Conservation (phyloP, 1,140 invertebrate species). For the Aplysia californica region DNA sequence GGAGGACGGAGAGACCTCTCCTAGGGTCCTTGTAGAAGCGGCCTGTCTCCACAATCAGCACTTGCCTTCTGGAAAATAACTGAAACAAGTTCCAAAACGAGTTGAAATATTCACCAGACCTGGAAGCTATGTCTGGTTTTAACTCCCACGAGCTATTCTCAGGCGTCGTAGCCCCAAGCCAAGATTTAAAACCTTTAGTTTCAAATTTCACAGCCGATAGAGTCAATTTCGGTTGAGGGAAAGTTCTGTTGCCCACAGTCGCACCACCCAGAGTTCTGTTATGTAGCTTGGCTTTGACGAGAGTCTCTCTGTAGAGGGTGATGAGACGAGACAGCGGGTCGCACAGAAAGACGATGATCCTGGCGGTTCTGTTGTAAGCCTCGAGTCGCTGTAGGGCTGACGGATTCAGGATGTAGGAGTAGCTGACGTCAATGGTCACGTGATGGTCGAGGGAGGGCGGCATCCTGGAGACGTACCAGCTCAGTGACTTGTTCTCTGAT, state of each 20-base stretch:
- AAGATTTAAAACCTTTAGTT: background rate
- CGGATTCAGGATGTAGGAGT: conserved; percentile 1
- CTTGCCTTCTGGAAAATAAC: background rate
- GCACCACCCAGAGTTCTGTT: too few relatives aligned
- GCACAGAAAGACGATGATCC: conserved; percentile 3
- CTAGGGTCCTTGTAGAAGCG: background rate
- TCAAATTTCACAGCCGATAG: background rate
- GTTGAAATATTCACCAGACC: conserved; percentile 5
- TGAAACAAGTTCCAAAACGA: background rate
- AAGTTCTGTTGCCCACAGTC: background rate
- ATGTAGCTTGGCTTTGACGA: background rate
- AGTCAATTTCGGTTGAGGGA: background rate
- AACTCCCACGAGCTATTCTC: background rate
- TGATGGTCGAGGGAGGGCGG: conserved; percentile 10
- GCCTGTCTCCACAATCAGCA: background rate
- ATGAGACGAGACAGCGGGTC: conserved; percentile 7
- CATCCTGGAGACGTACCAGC: conserved; percentile 9
- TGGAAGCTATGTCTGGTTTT: background rate
- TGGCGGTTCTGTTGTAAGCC: conserved; percentile 8
- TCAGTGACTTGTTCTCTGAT: background rate
- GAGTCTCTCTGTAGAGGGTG: background rate
- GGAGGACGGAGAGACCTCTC: background rate
- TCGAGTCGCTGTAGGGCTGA: background rate
- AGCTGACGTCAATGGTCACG: conserved; percentile 5
- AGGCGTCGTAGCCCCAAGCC: background rate